phyloP scores from a whole-genome alignment of 2,888 invertebrate genomes.

The Orthonychiurus folsomi region DNA sequence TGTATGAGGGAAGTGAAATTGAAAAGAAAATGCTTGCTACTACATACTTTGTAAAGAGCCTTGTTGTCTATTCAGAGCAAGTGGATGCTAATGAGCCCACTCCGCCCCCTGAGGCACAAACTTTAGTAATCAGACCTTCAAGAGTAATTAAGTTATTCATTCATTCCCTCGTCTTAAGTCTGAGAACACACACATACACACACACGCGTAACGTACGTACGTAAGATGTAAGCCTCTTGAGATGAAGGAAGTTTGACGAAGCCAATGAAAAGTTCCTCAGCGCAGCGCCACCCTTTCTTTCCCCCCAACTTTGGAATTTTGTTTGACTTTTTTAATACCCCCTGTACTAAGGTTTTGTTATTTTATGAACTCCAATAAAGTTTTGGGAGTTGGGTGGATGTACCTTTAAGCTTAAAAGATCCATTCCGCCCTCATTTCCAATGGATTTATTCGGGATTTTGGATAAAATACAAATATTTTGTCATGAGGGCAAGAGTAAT shows the following conservation, averaged over 20 bases:
- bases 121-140: neutral
- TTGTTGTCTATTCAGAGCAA: neutral
- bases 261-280: too few relatives aligned
- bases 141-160: conserved; percentile 1
- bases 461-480: too few relatives aligned
- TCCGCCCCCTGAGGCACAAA: neutral
- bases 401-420: too few relatives aligned
- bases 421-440: too few relatives aligned
- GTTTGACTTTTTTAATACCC: too few relatives aligned
- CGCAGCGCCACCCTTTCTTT: too few relatives aligned
- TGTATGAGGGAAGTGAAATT: neutral
- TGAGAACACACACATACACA: neutral
- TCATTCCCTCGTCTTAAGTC: neutral
- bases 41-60: neutral
- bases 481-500: too few relatives aligned
- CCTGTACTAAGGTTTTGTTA: too few relatives aligned
- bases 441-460: neutral
- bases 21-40: neutral
- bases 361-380: too few relatives aligned
- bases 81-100: neutral
- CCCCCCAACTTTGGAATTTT: too few relatives aligned
- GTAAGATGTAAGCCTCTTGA: neutral
- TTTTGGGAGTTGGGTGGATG: too few relatives aligned
- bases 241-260: too few relatives aligned
- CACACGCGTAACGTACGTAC: neutral